These are phyloP conservation scores for Zaprionus capensis DNA, from an alignment of 1,140 invertebrate species.

Conservation along the genomic window DNA sequence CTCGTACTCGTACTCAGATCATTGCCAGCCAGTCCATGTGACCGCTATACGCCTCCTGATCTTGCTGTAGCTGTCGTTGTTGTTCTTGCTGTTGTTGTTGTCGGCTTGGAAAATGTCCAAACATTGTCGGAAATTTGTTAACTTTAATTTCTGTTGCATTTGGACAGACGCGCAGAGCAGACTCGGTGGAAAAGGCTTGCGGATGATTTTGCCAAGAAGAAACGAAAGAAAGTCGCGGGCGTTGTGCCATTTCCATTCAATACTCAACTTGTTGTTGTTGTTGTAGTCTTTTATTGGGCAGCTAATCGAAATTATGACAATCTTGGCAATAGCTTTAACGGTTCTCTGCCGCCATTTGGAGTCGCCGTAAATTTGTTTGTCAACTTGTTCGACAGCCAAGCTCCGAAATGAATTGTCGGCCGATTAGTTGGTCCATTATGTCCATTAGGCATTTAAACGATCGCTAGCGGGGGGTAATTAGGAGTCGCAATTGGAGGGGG, in stretches of 20 bases:
- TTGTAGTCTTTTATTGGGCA: constrained; percentile 39
- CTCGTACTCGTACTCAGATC: constrained; percentile 30
- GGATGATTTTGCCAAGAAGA: constrained; percentile 29
- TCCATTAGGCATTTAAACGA: background rate
- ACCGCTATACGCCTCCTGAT: constrained; percentile 37
- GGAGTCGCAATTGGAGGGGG: background rate
- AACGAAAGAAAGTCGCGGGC: constrained; percentile 62
- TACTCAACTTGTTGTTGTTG: background rate
- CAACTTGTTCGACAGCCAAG: constrained; percentile 63
- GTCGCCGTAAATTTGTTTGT: constrained; percentile 74
- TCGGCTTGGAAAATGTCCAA: constrained; percentile 70
- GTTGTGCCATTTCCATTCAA: constrained; percentile 54
- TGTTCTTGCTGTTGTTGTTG: constrained; percentile 25
- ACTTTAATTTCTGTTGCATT: constrained; percentile 77
- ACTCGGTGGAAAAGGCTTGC: constrained; percentile 28
- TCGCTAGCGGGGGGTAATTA: background rate
- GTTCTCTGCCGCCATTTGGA: constrained; percentile 44
- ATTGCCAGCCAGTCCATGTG: constrained; percentile 28
- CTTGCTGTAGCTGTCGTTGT: constrained; percentile 24
- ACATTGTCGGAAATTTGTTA: constrained; percentile 82
- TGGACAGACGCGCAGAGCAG: constrained; percentile 48
- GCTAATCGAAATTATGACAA: constrained; percentile 79
- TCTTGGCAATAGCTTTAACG: constrained; percentile 65
- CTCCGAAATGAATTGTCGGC: constrained; percentile 30
- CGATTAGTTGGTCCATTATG: constrained; percentile 26